phyloP scores from a whole-genome alignment of 2,113 vertebrate genomes.

The Herpetotheres cachinnans region DNA sequence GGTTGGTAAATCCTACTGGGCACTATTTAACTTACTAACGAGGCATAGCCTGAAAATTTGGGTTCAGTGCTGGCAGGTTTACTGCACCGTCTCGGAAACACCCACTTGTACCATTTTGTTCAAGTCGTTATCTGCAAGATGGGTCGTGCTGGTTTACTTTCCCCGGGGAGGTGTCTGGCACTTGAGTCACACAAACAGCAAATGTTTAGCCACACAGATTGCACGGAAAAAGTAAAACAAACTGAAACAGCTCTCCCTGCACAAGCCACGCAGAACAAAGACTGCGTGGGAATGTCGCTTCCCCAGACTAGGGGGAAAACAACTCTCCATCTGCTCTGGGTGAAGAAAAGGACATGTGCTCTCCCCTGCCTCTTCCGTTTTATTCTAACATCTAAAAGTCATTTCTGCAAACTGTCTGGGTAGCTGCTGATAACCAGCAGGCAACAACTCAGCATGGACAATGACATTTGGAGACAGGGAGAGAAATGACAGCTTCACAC shows the following conservation, averaged over 20 bases:
- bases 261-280: background rate
- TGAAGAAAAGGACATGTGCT: background rate
- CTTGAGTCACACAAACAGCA: slow-evolving; percentile 43
- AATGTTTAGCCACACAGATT: slow-evolving; percentile 62
- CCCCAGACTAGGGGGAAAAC: background rate
- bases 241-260: slow-evolving; percentile 32
- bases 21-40: background rate
- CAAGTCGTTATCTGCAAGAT: background rate
- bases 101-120: background rate
- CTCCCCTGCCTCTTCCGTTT: slow-evolving; percentile 16
- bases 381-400: slow-evolving; percentile 49
- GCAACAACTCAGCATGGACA: slow-evolving; percentile 61
- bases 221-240: slow-evolving; percentile 31
- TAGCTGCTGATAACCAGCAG: slow-evolving; percentile 64
- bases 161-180: slow-evolving; percentile 37
- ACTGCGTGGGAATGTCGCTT: background rate
- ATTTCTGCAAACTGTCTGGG: slow-evolving; percentile 42
- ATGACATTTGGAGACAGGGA: slow-evolving; percentile 61
- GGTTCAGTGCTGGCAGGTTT: background rate
- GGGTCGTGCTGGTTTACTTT: slow-evolving; percentile 1
- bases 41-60: background rate
- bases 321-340: slow-evolving; percentile 56
- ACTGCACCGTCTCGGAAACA: background rate
- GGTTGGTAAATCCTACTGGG: background rate
- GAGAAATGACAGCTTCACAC: slow-evolving; percentile 53